Conservation (phyloP, 35 echinoderm and acorn worm genomes). For the Eucidaris tribuloides region DNA sequence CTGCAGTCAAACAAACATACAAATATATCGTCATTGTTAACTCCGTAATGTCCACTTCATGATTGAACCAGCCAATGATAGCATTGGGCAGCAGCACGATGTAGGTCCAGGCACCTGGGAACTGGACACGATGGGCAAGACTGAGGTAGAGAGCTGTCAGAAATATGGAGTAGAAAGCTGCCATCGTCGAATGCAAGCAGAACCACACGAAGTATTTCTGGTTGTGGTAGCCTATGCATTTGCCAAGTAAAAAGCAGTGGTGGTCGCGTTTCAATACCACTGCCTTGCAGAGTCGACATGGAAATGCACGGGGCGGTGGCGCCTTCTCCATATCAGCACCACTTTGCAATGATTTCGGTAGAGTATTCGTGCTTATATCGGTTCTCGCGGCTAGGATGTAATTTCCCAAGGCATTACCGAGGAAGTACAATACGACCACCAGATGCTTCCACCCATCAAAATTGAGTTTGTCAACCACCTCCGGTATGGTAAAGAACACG, state of each 20-base stretch:
- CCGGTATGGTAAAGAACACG: constrained; percentile 20
- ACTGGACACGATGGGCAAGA: constrained; percentile 12
- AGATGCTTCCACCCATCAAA: constrained; percentile 19
- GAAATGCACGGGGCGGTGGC: constrained; percentile 27
- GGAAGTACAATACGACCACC: constrained; percentile 2
- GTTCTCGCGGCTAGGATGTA: constrained; percentile 32
- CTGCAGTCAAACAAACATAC: constrained; percentile 32
- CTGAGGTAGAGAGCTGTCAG: constrained; percentile 37
- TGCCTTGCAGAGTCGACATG: constrained; percentile 32
- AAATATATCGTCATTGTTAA: constrained; percentile 12
- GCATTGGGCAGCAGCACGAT: constrained; percentile 35
- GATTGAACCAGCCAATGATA: background rate
- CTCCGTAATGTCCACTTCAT: background rate
- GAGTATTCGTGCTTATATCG: background rate
- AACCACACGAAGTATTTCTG: constrained; percentile 70
- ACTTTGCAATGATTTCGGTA: background rate
- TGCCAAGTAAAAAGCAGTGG: constrained; percentile 53
- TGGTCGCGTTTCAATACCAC: constrained; percentile 52
- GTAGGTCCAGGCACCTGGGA: constrained; percentile 52
- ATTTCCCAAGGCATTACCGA: constrained; percentile 16
- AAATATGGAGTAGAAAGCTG: constrained; percentile 36
- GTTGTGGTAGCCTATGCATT: constrained; percentile 70
- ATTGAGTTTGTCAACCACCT: background rate
- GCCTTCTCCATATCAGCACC: background rate
- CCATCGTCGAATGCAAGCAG: background rate